Conservation (phyloP, 2,888 invertebrate genomes). For the Plemyria rubiginata region DNA sequence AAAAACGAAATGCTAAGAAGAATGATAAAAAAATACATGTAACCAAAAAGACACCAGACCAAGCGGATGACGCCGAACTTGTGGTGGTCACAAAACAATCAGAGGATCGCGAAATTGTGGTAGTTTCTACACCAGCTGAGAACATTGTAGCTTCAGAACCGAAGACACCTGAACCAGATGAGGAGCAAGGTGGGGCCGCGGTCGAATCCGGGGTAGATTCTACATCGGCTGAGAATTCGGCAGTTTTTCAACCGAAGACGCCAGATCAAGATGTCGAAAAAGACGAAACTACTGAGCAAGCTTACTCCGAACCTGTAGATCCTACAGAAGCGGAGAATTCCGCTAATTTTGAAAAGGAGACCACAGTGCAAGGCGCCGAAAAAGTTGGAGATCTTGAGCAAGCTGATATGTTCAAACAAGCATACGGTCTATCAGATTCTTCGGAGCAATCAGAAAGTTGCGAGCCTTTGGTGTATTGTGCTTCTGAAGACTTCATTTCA, state of each 20-base stretch:
- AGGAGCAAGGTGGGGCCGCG: background rate
- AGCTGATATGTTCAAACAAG: background rate
- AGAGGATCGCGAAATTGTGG: background rate
- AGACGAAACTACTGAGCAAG: too few relatives aligned
- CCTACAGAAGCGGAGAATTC: background rate
- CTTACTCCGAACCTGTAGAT: background rate
- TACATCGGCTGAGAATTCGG: background rate
- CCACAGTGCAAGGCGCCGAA: background rate
- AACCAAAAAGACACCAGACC: background rate
- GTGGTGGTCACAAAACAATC: background rate
- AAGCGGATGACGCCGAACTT: background rate
- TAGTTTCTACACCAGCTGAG: background rate
- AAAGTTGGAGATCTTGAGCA: background rate
- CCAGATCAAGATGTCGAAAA: background rate
- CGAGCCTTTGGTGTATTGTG: too few relatives aligned
- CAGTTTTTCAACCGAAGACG: background rate
- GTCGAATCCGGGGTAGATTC: background rate
- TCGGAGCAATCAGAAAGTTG: too few relatives aligned
- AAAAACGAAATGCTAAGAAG: background rate
- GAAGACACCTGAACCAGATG: background rate
- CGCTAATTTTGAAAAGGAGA: background rate
- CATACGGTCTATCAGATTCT: background rate
- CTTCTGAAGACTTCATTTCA: background rate
- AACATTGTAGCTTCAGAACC: too few relatives aligned
- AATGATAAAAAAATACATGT: background rate